phyloP scores from a whole-genome alignment of 2,888 invertebrate species.

The Polietes domitor region DNA sequence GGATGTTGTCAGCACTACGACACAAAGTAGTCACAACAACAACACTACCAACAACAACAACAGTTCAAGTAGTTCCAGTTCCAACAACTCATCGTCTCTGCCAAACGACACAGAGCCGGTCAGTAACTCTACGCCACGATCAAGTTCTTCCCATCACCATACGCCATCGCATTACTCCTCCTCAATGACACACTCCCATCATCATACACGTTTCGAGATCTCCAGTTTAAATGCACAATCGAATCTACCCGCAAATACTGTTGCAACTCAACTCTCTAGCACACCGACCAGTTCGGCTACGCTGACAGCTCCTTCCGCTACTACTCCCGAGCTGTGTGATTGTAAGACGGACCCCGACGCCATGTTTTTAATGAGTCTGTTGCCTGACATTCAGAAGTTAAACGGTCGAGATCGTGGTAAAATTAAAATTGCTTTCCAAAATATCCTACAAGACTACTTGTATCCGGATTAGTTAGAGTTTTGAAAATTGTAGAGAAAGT shows the following conservation, averaged over 20 bases:
- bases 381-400: slow-evolving; percentile 79
- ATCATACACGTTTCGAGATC: slow-evolving; percentile 61
- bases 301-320: slow-evolving; percentile 9
- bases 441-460: slow-evolving; percentile 78
- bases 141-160: slow-evolving; percentile 55
- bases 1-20: slow-evolving; percentile 76
- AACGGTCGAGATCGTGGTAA: slow-evolving; percentile 79
- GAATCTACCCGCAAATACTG: slow-evolving; percentile 12
- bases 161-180: slow-evolving; percentile 46
- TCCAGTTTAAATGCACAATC: slow-evolving; percentile 45
- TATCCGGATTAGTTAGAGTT: slow-evolving; percentile 77
- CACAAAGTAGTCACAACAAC: slow-evolving; percentile 64
- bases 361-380: slow-evolving; percentile 79
- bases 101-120: slow-evolving; percentile 45
- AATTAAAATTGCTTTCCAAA: slow-evolving; percentile 80
- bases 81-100: slow-evolving; percentile 29
- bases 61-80: slow-evolving; percentile 50
- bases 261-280: slow-evolving; percentile 18
- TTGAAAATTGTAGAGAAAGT: slow-evolving; percentile 11
- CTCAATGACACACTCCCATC: slow-evolving; percentile 52
- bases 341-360: slow-evolving; percentile 80
- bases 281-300: slow-evolving; percentile 5
- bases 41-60: not conserved
- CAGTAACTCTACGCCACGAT: slow-evolving; percentile 54
- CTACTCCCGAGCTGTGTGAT: slow-evolving; percentile 75